These are phyloP conservation scores for Gisinianus flammeolus DNA, from an alignment of 2,888 invertebrate genomes.

Conservation along the genomic window DNA sequence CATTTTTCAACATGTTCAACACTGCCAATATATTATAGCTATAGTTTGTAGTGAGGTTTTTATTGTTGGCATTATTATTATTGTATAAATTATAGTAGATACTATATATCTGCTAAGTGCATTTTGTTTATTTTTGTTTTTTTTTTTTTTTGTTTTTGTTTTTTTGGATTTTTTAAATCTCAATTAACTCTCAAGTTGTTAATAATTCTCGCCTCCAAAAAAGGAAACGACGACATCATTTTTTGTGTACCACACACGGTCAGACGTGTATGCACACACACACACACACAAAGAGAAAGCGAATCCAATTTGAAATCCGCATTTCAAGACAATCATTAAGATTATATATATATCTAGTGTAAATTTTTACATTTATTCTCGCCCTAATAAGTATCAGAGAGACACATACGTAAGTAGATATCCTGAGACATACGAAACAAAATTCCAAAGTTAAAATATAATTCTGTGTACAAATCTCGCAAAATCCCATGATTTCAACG, in stretches of 20 bases:
- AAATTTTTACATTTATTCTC: neutral
- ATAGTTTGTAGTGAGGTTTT: neutral
- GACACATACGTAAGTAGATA: neutral
- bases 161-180: neutral
- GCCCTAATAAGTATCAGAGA: neutral
- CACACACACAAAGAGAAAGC: neutral
- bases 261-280: neutral
- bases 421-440: neutral
- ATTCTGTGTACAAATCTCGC: neutral
- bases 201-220: neutral
- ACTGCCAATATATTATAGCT: conserved; percentile 9
- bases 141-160: no score
- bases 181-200: neutral
- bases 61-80: neutral
- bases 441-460: neutral
- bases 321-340: neutral
- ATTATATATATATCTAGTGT: neutral
- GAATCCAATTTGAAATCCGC: no score
- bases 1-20: conserved; percentile 11
- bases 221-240: no score
- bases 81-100: neutral
- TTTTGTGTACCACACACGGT: no score
- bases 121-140: no score
- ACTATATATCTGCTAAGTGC: neutral
- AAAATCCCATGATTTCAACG: neutral